Conservation (phyloP, 1,140 invertebrate genomes). For the Adelges cooleyi region DNA sequence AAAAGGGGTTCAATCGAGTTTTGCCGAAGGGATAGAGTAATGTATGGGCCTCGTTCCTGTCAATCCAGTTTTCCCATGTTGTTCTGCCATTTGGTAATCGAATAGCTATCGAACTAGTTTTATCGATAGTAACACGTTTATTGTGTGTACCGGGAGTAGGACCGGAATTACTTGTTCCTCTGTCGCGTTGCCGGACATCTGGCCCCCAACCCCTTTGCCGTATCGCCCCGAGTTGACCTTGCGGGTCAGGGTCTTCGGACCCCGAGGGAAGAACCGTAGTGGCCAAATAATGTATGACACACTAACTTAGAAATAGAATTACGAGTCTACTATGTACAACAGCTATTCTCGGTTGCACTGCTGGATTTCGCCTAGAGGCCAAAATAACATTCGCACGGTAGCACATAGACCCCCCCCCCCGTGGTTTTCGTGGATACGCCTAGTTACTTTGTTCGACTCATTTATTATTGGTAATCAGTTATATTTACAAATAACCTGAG, state of each 20-base stretch:
- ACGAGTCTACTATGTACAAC: no score
- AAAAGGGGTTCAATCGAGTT: constrained; percentile 11
- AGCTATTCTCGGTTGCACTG: no score
- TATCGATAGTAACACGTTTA: constrained; percentile 17
- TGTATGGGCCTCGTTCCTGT: constrained; percentile 8
- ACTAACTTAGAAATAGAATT: no score
- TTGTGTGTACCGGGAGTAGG: neutral
- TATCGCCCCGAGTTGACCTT: neutral
- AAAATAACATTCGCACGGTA: neutral
- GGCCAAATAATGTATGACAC: neutral
- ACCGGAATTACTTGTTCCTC: constrained; percentile 26
- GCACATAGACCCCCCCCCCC: neutral
- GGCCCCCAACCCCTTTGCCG: neutral
- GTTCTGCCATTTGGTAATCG: neutral
- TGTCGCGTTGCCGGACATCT: constrained; percentile 18
- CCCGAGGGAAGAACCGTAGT: constrained; percentile 16
- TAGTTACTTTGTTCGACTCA: neutral
- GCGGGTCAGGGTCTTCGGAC: neutral
- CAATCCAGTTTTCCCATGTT: constrained; percentile 18
- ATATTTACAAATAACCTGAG: no score
- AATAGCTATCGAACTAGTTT: constrained; percentile 26
- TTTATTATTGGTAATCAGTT: neutral
- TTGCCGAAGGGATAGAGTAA: constrained; percentile 13
- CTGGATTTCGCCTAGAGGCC: neutral
- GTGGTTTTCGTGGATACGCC: constrained; percentile 1